phyloP scores from a whole-genome alignment of 2,113 vertebrate species.

The Oxyura jamaicensis region DNA sequence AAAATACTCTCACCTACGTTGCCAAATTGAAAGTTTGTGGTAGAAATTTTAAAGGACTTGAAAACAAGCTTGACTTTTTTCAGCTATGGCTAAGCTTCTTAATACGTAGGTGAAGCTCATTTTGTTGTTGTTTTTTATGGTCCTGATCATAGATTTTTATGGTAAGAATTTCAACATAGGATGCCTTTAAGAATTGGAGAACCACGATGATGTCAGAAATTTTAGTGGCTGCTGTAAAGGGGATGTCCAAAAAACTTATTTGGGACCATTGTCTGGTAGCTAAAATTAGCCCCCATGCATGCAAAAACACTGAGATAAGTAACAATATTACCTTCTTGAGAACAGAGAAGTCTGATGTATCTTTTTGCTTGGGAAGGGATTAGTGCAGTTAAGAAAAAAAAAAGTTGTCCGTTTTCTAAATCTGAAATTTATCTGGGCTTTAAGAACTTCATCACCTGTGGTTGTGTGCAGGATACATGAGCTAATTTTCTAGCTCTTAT shows the following conservation, averaged over 20 bases:
- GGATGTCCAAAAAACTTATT: background rate
- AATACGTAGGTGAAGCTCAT: background rate
- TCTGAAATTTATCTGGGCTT: background rate
- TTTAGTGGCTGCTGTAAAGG: background rate
- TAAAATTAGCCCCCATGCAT: background rate
- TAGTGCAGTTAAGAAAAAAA: background rate
- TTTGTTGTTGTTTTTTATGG: background rate
- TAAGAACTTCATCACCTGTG: background rate
- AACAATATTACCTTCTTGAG: background rate
- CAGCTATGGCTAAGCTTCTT: background rate
- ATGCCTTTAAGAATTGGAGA: background rate
- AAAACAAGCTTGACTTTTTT: background rate
- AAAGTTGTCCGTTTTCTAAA: background rate
- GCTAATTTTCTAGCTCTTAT: background rate
- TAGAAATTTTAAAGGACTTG: background rate
- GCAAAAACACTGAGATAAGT: background rate
- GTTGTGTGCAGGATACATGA: background rate
- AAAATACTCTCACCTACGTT: background rate
- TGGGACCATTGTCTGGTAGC: background rate
- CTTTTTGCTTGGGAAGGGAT: background rate
- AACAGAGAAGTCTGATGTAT: background rate
- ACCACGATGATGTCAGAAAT: background rate
- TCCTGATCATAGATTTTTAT: background rate
- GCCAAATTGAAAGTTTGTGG: background rate
- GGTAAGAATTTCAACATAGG: background rate